Conservation (phyloP, 2,113 vertebrate species). For the Dascyllus trimaculatus region DNA sequence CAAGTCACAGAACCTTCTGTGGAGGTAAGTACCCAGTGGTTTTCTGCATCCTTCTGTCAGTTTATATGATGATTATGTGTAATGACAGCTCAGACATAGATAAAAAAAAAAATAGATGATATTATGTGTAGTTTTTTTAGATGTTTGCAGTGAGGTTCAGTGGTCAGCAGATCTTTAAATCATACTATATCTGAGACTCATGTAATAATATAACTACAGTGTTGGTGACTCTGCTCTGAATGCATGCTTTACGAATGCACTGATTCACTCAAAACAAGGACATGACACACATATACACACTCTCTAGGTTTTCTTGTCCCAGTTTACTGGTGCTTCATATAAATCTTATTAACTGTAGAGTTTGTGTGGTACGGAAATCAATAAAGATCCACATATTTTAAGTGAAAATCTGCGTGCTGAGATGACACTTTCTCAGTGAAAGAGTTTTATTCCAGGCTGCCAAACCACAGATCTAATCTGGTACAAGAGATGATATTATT, state of each 20-base stretch:
- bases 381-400: no score
- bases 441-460: background rate
- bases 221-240: background rate
- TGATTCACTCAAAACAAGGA: background rate
- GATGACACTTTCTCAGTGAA: background rate
- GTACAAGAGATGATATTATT: background rate
- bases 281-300: background rate
- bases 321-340: background rate
- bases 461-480: background rate
- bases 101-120: background rate
- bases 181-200: background rate
- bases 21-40: constrained; percentile 61
- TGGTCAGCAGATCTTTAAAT: background rate
- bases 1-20: constrained; percentile 15
- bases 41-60: background rate
- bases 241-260: background rate
- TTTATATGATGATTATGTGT: background rate
- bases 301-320: background rate
- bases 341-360: background rate
- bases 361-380: no score
- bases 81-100: background rate
- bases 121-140: background rate
- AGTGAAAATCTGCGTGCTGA: background rate
- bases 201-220: background rate
- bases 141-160: background rate